Percentiles rank a stretch among this genome's conserved stretches.
These are phyloP conservation scores for Pachymerium ferrugineum DNA, from an alignment of 2,888 invertebrate genomes.

Conservation along the genomic window DNA sequence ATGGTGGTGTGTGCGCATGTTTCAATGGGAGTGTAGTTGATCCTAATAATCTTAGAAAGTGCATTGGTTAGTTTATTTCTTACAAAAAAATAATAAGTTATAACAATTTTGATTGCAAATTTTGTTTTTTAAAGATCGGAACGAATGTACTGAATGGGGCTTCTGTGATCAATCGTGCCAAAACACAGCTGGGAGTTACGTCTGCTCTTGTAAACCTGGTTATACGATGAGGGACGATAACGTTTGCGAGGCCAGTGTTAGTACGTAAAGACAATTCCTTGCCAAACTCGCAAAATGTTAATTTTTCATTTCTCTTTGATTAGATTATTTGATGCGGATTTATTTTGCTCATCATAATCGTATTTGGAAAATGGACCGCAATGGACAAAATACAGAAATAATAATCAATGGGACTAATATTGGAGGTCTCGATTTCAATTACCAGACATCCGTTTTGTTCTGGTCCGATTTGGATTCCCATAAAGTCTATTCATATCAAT, in stretches of 20 bases:
- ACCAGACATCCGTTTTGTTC: constrained; percentile 67
- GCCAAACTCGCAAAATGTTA: no score
- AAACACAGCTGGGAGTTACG: constrained; percentile 75
- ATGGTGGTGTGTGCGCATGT: constrained; percentile 86
- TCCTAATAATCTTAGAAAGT: constrained; percentile 70
- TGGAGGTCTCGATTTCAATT: constrained; percentile 80
- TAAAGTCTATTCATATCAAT: constrained; percentile 38
- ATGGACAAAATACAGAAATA: constrained; percentile 52
- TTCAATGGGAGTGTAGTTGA: constrained; percentile 76
- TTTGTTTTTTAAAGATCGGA: constrained; percentile 59
- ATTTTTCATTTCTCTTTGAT: background rate
- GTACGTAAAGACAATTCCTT: no score
- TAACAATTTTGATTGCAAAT: background rate
- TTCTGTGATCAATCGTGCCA: constrained; percentile 91
- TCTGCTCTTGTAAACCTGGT: constrained; percentile 74
- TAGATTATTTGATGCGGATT: constrained; percentile 48
- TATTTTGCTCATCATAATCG: constrained; percentile 67
- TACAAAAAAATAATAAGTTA: background rate
- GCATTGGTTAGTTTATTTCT: constrained; percentile 60
- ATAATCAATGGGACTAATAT: constrained; percentile 78
- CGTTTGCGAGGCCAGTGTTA: constrained; percentile 43
- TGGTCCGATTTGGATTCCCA: constrained; percentile 72
- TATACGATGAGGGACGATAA: constrained; percentile 59
- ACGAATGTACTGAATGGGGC: constrained; percentile 89
- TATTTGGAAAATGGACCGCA: constrained; percentile 63